phyloP scores from a whole-genome alignment of 2,797 vertebrate genomes.

The Iguana delicatissima region DNA sequence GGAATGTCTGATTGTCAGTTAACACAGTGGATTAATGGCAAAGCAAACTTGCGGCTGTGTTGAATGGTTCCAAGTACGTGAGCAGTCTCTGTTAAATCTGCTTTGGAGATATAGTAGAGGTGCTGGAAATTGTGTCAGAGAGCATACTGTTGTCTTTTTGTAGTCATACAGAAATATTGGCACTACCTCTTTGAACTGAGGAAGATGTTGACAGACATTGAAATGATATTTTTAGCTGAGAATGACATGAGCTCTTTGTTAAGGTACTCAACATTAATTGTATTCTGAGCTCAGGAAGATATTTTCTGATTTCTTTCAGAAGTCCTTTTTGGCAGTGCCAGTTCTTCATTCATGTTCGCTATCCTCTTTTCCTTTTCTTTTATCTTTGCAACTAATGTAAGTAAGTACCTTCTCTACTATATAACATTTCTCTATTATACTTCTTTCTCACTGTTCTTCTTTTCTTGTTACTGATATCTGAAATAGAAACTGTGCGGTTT shows the following conservation, averaged over 20 bases:
- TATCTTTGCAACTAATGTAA: conserved; percentile 20
- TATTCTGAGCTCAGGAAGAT: conserved; percentile 28
- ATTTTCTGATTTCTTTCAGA: conserved; percentile 31
- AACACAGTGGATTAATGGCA: not conserved
- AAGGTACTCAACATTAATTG: not conserved
- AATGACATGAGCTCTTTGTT: not conserved
- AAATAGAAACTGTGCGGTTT: conserved; percentile 9
- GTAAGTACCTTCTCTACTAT: conserved; percentile 22
- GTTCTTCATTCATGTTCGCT: conserved; percentile 12
- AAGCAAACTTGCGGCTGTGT: not conserved
- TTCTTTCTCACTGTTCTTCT: conserved; percentile 17
- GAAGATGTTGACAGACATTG: not conserved
- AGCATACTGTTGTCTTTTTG: not conserved
- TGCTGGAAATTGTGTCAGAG: not conserved
- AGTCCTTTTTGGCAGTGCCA: not conserved
- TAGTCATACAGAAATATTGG: not conserved
- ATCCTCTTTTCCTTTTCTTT: conserved; percentile 45
- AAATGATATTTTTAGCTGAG: not conserved
- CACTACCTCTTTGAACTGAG: not conserved
- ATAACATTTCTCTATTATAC: conserved; percentile 17
- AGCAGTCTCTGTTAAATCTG: not conserved
- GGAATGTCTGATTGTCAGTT: not conserved
- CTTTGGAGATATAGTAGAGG: not conserved
- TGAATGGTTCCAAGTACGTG: not conserved
- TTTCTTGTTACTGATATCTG: conserved; percentile 11